Percentiles rank a stretch among this genome's conserved stretches.
phyloP scores from a whole-genome alignment of 2,888 invertebrate species.

The Patella ulyssiponensis region DNA sequence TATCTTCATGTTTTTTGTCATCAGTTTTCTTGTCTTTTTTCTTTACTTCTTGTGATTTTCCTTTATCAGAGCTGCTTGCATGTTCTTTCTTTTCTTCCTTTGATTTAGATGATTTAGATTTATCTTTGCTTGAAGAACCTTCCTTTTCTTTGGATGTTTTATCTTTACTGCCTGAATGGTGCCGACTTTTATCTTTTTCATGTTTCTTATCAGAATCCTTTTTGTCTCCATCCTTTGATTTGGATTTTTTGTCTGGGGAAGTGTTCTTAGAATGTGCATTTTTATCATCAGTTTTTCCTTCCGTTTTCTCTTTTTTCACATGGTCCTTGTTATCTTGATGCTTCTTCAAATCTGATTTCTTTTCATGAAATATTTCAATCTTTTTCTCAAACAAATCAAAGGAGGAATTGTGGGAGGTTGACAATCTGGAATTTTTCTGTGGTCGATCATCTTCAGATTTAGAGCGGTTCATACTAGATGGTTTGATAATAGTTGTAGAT shows the following conservation, averaged over 20 bases:
- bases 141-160: slow-evolving; percentile 34
- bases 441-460: background rate
- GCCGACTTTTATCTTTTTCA: slow-evolving; percentile 34
- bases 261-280: background rate
- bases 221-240: background rate
- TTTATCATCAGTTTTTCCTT: slow-evolving; percentile 23
- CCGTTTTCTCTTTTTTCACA: slow-evolving; percentile 28
- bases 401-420: slow-evolving; percentile 22
- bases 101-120: slow-evolving; percentile 28
- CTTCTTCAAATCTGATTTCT: slow-evolving; percentile 27
- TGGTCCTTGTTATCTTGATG: slow-evolving; percentile 32
- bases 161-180: slow-evolving; percentile 33
- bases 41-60: slow-evolving; percentile 29
- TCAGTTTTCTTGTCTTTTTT: slow-evolving; percentile 32
- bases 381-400: slow-evolving; percentile 21
- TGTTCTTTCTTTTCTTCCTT: slow-evolving; percentile 38
- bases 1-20: slow-evolving; percentile 15
- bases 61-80: slow-evolving; percentile 28
- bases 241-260: background rate
- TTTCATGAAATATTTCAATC: slow-evolving; percentile 7
- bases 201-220: slow-evolving; percentile 37
- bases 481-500: slow-evolving; percentile 4
- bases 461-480: background rate
- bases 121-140: slow-evolving; percentile 24
- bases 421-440: background rate